Percentiles rank a stretch among this genome's conserved stretches.
phyloP scores from a whole-genome alignment of 2,888 invertebrate genomes.

The Frankliniella fusca region DNA sequence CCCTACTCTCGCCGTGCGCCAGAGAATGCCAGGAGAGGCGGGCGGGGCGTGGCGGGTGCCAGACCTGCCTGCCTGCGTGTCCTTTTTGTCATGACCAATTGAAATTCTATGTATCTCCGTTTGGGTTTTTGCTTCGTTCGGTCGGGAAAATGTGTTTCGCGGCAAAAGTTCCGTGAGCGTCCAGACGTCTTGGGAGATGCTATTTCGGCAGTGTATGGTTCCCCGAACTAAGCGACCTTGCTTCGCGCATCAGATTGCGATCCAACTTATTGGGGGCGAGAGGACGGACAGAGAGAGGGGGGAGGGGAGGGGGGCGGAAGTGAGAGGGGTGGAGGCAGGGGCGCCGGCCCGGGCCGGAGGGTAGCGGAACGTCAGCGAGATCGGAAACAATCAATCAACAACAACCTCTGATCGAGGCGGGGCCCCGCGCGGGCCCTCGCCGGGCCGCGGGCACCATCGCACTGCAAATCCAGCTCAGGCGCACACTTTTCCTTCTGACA shows the following conservation, averaged over 20 bases:
- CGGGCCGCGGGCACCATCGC: too few species aligned
- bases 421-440: too few species aligned
- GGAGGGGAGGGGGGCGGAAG: not conserved
- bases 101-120: too few species aligned
- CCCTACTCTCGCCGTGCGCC: too few species aligned
- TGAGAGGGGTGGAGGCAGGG: not conserved
- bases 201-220: not conserved
- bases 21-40: too few species aligned
- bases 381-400: constrained; percentile 25
- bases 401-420: not conserved
- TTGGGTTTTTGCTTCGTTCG: too few species aligned
- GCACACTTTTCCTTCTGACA: too few species aligned
- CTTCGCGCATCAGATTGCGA: constrained; percentile 13
- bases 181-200: not conserved
- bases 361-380: not conserved
- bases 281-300: not conserved
- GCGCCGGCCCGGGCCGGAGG: not conserved
- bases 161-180: not conserved
- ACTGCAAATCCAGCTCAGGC: too few species aligned
- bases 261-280: constrained; percentile 8
- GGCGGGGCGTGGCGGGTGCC: too few species aligned
- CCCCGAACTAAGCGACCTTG: constrained; percentile 17
- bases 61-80: too few species aligned
- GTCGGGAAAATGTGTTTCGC: too few species aligned
- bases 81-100: too few species aligned